Evolutionary conservation across 1,140 invertebrate genomes (phyloP).

Genomic region (Stegodyphus dumicola): DNA sequence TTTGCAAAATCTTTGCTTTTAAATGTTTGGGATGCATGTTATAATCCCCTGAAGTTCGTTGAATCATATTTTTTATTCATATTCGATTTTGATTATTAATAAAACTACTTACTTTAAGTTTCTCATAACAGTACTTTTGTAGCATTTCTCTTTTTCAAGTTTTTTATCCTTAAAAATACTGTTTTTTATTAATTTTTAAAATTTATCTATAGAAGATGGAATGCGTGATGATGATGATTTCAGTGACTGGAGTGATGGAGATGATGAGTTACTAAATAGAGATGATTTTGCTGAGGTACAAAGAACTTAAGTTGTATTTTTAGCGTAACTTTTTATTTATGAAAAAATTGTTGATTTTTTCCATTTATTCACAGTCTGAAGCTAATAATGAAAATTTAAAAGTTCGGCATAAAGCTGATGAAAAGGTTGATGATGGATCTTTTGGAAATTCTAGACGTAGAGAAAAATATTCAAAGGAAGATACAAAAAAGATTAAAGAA

Average conservation of each 20-base stretch:
- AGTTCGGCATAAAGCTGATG: background rate
- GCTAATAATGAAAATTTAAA: constrained; percentile 20
- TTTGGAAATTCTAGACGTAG: background rate
- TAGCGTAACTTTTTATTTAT: background rate
- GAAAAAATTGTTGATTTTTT: background rate
- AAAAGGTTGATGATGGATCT: constrained; percentile 5
- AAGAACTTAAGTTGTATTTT: background rate
- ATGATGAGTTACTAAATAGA: constrained; percentile 61
- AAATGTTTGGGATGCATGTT: too few species aligned
- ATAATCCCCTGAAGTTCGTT: too few species aligned
- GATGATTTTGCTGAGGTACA: constrained; percentile 39
- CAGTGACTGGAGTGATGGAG: constrained; percentile 63
- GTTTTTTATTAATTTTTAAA: background rate
- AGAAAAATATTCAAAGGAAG: constrained; percentile 5
- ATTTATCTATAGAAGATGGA: constrained; percentile 17
- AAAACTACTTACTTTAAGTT: too few species aligned
- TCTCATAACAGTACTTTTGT: background rate
- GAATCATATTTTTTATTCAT: too few species aligned
- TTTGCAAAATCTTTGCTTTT: too few species aligned
- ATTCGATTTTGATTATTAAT: too few species aligned
- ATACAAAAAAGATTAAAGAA: constrained; percentile 22
- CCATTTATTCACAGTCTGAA: constrained; percentile 19
- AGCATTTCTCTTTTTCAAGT: background rate
- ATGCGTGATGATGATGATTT: constrained; percentile 51
- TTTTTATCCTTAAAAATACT: too few species aligned